phyloP scores from a whole-genome alignment of 2,113 vertebrate species.

The Fukomys damarensis region DNA sequence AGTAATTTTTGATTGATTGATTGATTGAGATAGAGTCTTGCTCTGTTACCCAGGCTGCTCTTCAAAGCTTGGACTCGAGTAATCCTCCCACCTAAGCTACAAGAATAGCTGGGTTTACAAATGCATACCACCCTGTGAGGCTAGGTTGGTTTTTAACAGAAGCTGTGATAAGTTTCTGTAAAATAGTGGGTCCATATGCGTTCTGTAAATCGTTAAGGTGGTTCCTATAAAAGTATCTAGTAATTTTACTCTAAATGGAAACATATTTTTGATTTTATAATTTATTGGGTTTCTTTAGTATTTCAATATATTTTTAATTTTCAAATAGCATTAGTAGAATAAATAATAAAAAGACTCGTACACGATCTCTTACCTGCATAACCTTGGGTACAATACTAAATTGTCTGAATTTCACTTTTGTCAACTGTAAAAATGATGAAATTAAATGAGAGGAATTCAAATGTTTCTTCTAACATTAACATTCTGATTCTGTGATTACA shows the following conservation, averaged over 20 bases:
- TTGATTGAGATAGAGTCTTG: neutral
- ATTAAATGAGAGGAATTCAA: neutral
- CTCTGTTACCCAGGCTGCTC: neutral
- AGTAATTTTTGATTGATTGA: neutral
- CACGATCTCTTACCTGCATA: neutral
- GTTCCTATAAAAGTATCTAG: neutral
- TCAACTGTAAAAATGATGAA: neutral
- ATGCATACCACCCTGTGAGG: rapidly evolving
- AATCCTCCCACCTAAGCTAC: too few species aligned
- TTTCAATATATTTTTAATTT: neutral
- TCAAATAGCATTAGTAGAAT: neutral
- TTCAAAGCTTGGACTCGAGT: neutral
- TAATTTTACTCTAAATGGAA: neutral
- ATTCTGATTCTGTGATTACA: conserved; percentile 4
- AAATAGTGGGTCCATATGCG: neutral
- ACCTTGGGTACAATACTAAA: neutral
- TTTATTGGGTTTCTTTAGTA: neutral
- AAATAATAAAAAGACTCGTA: neutral
- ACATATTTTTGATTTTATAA: neutral
- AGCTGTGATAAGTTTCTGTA: neutral
- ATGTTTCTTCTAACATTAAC: neutral
- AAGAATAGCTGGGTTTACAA: neutral
- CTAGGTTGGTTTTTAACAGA: neutral
- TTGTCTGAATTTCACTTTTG: conserved; percentile 17
- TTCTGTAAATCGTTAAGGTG: neutral